These are phyloP conservation scores for Plecotus auritus DNA, from an alignment of 2,113 vertebrate genomes.

Conservation along the genomic window DNA sequence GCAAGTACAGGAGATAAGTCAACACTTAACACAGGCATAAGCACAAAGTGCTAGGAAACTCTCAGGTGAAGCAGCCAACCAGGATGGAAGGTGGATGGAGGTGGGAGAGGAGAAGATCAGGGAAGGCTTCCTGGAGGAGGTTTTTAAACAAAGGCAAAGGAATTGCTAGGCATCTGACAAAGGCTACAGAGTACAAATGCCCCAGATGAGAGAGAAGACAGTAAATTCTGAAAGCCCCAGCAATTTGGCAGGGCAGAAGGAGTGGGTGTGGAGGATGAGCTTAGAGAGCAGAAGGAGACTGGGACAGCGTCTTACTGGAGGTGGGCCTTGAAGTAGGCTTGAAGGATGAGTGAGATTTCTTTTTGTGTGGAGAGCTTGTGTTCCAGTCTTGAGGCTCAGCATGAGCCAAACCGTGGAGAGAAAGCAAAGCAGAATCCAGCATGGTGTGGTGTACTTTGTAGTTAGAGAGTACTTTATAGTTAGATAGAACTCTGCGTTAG, in stretches of 20 bases:
- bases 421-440: neutral
- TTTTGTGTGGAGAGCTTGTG: neutral
- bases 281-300: neutral
- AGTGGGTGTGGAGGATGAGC: neutral
- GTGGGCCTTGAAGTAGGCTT: neutral
- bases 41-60: neutral
- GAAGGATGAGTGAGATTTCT: neutral
- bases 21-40: neutral
- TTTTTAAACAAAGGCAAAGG: neutral
- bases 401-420: neutral
- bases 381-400: neutral
- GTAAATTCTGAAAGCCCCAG: neutral
- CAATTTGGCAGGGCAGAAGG: neutral
- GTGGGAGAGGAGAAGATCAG: neutral
- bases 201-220: neutral
- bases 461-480: neutral
- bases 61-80: neutral
- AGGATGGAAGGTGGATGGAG: neutral
- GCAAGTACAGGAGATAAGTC: neutral
- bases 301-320: neutral
- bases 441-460: neutral
- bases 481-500: neutral
- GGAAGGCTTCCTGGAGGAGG: neutral
- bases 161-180: neutral
- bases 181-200: neutral